Evolutionary conservation across 2,888 invertebrate species (phyloP).

Genomic region (Graphium colonna): DNA sequence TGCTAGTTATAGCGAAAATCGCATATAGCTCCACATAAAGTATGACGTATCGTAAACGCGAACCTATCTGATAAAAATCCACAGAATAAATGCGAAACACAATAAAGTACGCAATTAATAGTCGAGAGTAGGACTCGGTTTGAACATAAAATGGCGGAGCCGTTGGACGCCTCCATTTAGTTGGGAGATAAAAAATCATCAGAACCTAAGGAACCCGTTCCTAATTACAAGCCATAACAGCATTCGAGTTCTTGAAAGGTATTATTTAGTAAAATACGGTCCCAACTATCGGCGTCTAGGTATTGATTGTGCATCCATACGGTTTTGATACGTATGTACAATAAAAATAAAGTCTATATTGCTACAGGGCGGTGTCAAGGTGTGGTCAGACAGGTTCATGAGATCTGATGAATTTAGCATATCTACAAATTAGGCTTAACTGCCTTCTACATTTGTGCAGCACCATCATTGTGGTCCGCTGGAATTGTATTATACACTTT

Average conservation of each 20-base stretch:
- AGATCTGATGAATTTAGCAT: slow-evolving; percentile 20
- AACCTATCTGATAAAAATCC: too few species aligned
- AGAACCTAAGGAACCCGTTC: slow-evolving; percentile 29
- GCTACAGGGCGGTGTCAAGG: neutral
- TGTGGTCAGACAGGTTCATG: slow-evolving; percentile 17
- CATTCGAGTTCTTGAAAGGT: slow-evolving; percentile 31
- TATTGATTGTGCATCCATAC: too few species aligned
- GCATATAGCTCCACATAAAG: too few species aligned
- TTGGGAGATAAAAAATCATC: slow-evolving; percentile 27
- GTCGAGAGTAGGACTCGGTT: slow-evolving; percentile 3
- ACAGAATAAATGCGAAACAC: neutral
- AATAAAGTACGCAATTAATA: slow-evolving; percentile 11
- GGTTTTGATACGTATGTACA: too few species aligned
- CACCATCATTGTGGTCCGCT: slow-evolving; percentile 8
- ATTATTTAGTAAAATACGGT: slow-evolving; percentile 31
- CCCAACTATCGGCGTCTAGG: slow-evolving; percentile 15
- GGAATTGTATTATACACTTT: slow-evolving; percentile 10
- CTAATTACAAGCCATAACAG: slow-evolving; percentile 34
- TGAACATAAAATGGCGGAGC: slow-evolving; percentile 24
- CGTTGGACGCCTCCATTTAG: slow-evolving; percentile 21
- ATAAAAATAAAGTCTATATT: too few species aligned
- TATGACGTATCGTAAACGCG: too few species aligned
- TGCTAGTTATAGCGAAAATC: too few species aligned
- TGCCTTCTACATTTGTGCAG: slow-evolving; percentile 18
- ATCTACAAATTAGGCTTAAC: slow-evolving; percentile 23